Conservation (phyloP, 2,888 invertebrate species). For the Malthinus seriepunctatus region DNA sequence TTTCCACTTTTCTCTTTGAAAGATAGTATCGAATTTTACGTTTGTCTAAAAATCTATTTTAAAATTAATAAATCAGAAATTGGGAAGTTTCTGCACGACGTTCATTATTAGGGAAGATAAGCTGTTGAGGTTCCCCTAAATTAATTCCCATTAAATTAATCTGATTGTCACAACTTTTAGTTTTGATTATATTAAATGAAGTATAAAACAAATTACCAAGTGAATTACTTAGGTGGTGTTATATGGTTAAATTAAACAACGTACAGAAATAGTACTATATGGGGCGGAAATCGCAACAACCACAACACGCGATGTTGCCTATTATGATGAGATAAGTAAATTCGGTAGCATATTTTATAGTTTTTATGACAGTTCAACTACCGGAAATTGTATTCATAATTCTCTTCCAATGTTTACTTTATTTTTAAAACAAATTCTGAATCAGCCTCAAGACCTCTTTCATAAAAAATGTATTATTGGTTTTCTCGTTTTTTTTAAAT, state of each 20-base stretch:
- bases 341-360: slow-evolving; percentile 22
- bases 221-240: slow-evolving; percentile 1
- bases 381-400: slow-evolving; percentile 36
- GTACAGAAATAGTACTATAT: slow-evolving; percentile 15
- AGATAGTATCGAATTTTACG: no score
- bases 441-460: slow-evolving; percentile 26
- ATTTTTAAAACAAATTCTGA: slow-evolving; percentile 14
- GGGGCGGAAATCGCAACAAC: slow-evolving; percentile 31
- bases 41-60: no score
- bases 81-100: no score
- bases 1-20: no score
- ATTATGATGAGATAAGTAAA: slow-evolving; percentile 23
- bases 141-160: no score
- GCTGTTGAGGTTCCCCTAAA: no score
- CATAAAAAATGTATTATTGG: slow-evolving; percentile 30
- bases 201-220: neutral
- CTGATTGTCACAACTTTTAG: no score
- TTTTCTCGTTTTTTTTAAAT: slow-evolving; percentile 27
- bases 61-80: no score
- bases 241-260: neutral
- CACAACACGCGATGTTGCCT: slow-evolving; percentile 29
- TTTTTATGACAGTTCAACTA: slow-evolving; percentile 29
- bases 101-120: no score
- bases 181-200: no score
- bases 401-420: slow-evolving; percentile 29